Conservation (phyloP, 2,888 invertebrate genomes). For the Ichneumoninae sp. region DNA sequence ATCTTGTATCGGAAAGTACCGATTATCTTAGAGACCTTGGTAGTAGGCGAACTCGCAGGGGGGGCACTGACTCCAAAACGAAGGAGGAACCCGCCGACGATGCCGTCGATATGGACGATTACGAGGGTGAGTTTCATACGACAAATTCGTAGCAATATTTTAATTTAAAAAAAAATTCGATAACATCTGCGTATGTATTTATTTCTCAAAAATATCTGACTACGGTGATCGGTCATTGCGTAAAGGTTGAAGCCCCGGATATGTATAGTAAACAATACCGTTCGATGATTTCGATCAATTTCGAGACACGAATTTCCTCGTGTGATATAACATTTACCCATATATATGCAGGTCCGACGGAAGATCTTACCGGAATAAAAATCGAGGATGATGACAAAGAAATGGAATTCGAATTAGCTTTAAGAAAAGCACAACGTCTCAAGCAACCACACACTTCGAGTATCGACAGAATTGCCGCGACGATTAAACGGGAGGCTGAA, state of each 20-base stretch:
- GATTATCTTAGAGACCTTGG: conserved; percentile 83
- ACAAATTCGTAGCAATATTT: not conserved
- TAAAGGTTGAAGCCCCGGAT: too few species aligned
- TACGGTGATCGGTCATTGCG: too few species aligned
- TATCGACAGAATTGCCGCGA: conserved; percentile 86
- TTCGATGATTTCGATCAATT: too few species aligned
- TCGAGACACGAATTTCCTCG: not conserved
- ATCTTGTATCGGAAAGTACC: conserved; percentile 86
- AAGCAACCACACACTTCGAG: conserved; percentile 87
- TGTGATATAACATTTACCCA: not conserved
- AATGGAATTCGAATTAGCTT: conserved; percentile 88
- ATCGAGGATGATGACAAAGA: conserved; percentile 90
- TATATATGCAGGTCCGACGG: conserved; percentile 73
- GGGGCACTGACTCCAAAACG: conserved; percentile 79
- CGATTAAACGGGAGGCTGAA: conserved; percentile 85
- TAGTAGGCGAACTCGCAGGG: conserved; percentile 85
- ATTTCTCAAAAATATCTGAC: too few species aligned
- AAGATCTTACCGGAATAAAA: conserved; percentile 85
- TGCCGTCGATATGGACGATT: conserved; percentile 88
- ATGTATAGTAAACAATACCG: too few species aligned
- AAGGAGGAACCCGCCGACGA: conserved; percentile 85
- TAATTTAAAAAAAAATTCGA: not conserved
- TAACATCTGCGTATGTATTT: not conserved
- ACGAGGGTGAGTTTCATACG: conserved; percentile 84
- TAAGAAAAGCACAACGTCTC: conserved; percentile 90